Evolutionary conservation across 2,888 invertebrate species (phyloP).

Genomic region (Drosophila algonquin): DNA sequence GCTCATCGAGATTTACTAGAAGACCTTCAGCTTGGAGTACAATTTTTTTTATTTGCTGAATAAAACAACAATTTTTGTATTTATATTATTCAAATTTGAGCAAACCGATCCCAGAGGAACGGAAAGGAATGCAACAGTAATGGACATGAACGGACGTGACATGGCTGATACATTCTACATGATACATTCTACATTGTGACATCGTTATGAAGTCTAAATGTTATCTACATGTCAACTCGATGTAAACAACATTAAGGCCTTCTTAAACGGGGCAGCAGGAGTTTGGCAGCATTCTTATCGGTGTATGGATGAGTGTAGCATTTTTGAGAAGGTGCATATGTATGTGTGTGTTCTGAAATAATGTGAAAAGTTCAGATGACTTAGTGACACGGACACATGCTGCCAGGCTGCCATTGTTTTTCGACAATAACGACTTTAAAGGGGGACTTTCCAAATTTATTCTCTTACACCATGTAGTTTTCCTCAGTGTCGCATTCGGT

Average conservation of each 20-base stretch:
- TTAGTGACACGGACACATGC: no score
- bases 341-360: background rate
- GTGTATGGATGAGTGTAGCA: background rate
- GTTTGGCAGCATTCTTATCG: background rate
- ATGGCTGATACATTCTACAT: no score
- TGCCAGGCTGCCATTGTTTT: no score
- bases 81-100: no score
- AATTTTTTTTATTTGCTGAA: background rate
- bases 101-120: background rate
- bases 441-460: background rate
- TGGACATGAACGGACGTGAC: background rate
- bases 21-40: background rate
- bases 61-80: background rate
- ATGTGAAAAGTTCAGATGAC: background rate
- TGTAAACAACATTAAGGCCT: background rate
- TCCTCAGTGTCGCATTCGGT: constrained; percentile 11
- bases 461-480: background rate
- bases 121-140: background rate
- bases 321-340: background rate
- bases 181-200: no score
- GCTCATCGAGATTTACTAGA: constrained; percentile 73
- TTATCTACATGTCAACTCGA: background rate
- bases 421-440: background rate
- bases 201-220: background rate
- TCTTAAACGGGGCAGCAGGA: background rate